phyloP scores from a whole-genome alignment of 2,797 vertebrate species.

The Scolopax bukidnonensis region DNA sequence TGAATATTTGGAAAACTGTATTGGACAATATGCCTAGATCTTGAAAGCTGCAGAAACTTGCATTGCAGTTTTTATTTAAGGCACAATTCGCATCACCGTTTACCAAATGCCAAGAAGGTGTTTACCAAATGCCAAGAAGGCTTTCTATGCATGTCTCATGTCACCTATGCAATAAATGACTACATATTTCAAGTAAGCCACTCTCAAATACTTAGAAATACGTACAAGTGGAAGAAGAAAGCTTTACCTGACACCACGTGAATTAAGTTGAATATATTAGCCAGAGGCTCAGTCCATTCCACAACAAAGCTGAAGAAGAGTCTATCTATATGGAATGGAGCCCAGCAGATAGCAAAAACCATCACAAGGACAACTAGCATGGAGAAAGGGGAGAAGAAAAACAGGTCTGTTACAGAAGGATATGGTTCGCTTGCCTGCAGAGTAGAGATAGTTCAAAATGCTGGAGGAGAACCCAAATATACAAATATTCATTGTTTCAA shows the following conservation, averaged over 20 bases:
- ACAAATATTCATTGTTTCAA: not conserved
- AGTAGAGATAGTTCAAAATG: not conserved
- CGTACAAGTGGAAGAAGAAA: not conserved
- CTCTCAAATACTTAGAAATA: not conserved
- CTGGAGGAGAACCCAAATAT: not conserved
- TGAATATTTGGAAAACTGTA: not conserved
- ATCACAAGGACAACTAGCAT: slow-evolving; percentile 77
- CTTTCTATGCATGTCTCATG: not conserved
- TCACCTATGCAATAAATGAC: not conserved
- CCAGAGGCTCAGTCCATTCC: slow-evolving; percentile 80
- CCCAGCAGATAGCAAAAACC: slow-evolving; percentile 81
- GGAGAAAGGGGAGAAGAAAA: not conserved
- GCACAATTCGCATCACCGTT: not conserved
- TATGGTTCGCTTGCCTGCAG: not conserved
- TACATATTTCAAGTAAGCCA: not conserved
- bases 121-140: not conserved
- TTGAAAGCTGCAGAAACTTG: not conserved
- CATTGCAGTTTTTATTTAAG: not conserved
- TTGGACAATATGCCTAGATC: not conserved
- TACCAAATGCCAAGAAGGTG: not conserved
- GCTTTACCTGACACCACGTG: slow-evolving; percentile 80
- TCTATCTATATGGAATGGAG: slow-evolving; percentile 79
- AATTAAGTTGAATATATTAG: slow-evolving; percentile 78
- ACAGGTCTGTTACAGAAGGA: not conserved
- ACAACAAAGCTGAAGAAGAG: slow-evolving; percentile 83